Evolutionary conservation across 2,113 vertebrate genomes (phyloP).

Genomic region (Chionis minor): DNA sequence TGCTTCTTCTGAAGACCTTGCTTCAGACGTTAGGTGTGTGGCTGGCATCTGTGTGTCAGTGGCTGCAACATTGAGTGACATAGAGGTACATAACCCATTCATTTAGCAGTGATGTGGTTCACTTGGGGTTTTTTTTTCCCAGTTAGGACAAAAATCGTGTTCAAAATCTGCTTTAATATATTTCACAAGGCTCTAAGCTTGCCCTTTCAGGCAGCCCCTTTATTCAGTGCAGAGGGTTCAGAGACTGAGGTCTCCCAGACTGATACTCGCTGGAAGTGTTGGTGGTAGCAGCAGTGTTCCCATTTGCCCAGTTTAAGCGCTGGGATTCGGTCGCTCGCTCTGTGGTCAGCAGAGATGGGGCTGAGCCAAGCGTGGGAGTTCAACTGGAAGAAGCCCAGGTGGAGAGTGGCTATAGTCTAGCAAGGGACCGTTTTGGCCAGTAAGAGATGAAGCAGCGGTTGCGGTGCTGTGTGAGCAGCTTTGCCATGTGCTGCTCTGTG

Average conservation of each 20-base stretch:
- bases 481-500: background rate
- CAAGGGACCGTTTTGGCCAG: background rate
- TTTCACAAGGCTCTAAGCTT: background rate
- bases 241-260: background rate
- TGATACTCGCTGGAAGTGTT: background rate
- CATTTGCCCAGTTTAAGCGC: background rate
- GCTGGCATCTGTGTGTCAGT: background rate
- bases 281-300: background rate
- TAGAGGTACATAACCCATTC: background rate
- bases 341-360: background rate
- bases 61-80: background rate
- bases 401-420: background rate
- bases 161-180: background rate
- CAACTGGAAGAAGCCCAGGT: background rate
- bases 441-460: background rate
- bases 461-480: background rate
- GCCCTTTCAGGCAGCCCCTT: background rate
- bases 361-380: background rate
- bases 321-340: background rate
- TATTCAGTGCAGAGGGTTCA: background rate
- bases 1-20: background rate
- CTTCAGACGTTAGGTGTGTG: background rate
- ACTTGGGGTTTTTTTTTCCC: too few species aligned
- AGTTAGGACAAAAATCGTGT: background rate
- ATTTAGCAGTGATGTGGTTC: background rate